Evolutionary conservation across 64 coral and sea anemone genomes (phyloP).

Genomic region (Exaiptasia diaphana): DNA sequence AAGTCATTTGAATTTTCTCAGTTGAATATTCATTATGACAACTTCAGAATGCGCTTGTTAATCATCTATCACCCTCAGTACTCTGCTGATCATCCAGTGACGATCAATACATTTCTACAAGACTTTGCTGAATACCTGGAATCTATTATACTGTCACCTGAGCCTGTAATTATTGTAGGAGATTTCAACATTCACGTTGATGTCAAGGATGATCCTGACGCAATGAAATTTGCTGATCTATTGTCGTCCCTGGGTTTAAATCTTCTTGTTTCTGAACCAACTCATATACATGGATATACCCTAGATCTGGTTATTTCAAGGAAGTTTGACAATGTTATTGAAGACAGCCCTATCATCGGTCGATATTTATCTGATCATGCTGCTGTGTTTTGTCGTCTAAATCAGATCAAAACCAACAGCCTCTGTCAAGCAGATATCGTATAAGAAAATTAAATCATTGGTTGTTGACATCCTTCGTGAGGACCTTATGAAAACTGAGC

Average conservation of each 20-base stretch:
- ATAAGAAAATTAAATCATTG: constrained; percentile 12
- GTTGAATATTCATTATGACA: background rate
- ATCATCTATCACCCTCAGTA: constrained; percentile 47
- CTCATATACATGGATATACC: background rate
- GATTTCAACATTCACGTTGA: background rate
- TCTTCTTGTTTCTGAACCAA: background rate
- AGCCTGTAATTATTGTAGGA: background rate
- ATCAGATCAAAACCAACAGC: background rate
- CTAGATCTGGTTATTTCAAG: background rate
- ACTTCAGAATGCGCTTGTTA: background rate
- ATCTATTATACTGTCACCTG: constrained; percentile 1
- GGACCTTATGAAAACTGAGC: background rate
- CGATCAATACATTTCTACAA: constrained; percentile 29
- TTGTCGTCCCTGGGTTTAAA: background rate
- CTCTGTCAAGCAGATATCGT: background rate
- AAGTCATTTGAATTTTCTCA: background rate
- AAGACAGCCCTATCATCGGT: background rate
- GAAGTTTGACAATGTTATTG: background rate
- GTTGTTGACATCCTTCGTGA: constrained; percentile 3
- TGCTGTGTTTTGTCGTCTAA: constrained; percentile 24
- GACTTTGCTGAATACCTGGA: constrained; percentile 57
- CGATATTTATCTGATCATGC: constrained; percentile 35
- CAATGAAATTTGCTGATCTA: background rate
- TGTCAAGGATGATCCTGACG: background rate
- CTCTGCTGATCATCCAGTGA: constrained; percentile 39